phyloP scores from a whole-genome alignment of 2,113 vertebrate species.

The Tor tambroides region DNA sequence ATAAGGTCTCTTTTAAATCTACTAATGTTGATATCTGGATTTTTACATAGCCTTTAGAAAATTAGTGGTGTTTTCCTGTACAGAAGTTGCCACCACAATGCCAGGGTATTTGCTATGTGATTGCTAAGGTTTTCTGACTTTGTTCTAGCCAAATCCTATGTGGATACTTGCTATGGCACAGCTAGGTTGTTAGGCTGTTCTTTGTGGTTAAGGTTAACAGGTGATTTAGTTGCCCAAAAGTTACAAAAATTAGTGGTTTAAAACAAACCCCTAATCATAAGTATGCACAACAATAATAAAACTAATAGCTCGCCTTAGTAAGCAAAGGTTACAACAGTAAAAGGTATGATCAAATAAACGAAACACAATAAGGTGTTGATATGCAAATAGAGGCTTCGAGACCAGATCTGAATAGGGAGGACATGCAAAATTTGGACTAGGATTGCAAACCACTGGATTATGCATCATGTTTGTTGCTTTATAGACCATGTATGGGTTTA shows the following conservation, averaged over 20 bases:
- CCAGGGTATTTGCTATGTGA: too few relatives aligned
- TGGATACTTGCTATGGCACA: neutral
- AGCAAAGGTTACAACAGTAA: neutral
- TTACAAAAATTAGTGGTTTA: too few relatives aligned
- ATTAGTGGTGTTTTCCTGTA: neutral
- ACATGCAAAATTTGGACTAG: neutral
- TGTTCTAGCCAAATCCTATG: neutral
- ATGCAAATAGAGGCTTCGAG: neutral
- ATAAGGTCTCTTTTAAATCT: neutral
- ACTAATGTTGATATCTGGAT: neutral
- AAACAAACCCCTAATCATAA: too few relatives aligned
- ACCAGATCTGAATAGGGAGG: neutral
- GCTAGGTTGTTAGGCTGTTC: neutral
- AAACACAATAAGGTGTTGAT: neutral
- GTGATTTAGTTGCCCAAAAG: neutral
- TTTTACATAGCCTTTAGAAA: neutral
- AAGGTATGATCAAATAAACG: neutral
- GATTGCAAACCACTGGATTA: neutral
- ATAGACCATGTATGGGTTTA: slow-evolving; percentile 32
- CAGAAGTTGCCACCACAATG: too few relatives aligned
- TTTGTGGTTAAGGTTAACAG: neutral
- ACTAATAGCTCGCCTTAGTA: neutral
- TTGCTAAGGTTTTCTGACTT: too few relatives aligned
- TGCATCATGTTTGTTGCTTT: neutral
- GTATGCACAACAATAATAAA: neutral